phyloP scores from a whole-genome alignment of 2,888 invertebrate species.

The Agriotes lineatus region DNA sequence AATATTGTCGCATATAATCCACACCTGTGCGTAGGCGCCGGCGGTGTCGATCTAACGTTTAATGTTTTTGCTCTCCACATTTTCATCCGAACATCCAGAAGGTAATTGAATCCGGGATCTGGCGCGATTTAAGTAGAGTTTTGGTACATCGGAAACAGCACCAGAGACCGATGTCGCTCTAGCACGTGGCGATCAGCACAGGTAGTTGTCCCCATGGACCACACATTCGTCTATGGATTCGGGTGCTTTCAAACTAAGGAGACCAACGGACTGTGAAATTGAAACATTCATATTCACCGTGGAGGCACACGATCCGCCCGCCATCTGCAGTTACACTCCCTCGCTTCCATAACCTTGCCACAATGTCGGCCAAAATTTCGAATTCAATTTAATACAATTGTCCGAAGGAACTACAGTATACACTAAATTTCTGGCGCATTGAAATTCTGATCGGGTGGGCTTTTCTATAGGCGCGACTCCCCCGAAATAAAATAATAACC shows the following conservation, averaged over 20 bases:
- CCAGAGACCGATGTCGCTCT: constrained; percentile 46
- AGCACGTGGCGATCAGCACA: constrained; percentile 7
- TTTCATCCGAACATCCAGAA: constrained; percentile 2
- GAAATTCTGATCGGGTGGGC: constrained; percentile 21
- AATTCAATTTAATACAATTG: constrained; percentile 42
- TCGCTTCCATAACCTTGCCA: constrained; percentile 28
- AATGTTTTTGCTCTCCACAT: constrained; percentile 11
- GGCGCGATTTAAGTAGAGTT: neutral
- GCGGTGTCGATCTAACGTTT: constrained; percentile 14
- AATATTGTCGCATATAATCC: constrained; percentile 16
- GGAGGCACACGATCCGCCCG: constrained; percentile 31
- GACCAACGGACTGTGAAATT: constrained; percentile 52
- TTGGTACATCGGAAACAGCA: constrained; percentile 45
- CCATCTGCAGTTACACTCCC: constrained; percentile 48
- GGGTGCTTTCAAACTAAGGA: constrained; percentile 45
- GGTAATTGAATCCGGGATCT: constrained; percentile 5
- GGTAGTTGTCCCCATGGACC: constrained; percentile 15
- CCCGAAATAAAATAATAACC: constrained; percentile 21
- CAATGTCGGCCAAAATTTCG: constrained; percentile 41
- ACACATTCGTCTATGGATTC: constrained; percentile 21
- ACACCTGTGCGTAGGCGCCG: constrained; percentile 14
- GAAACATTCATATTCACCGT: constrained; percentile 52
- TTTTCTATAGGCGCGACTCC: constrained; percentile 13
- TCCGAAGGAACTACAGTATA: constrained; percentile 23
- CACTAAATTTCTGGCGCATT: constrained; percentile 17